Evolutionary conservation across 2,797 vertebrate genomes (phyloP).

Genomic region (Poecilia velifera): DNA sequence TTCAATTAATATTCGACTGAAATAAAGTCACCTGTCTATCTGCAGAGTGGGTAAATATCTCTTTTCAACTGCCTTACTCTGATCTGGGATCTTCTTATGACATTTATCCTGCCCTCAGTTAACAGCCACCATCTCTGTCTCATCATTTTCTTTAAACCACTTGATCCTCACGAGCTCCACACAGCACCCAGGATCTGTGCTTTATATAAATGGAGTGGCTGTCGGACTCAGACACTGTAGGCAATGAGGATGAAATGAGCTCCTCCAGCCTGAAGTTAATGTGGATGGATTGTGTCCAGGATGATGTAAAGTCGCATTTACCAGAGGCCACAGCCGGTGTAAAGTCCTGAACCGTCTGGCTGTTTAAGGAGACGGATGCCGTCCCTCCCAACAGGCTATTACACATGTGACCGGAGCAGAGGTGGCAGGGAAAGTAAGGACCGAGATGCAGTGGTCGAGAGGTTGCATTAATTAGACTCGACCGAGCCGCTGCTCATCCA

Average conservation of each 20-base stretch:
- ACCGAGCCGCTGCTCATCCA: slow-evolving; percentile 58
- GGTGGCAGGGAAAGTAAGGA: slow-evolving; percentile 35
- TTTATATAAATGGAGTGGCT: slow-evolving; percentile 63
- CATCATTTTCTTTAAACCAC: slow-evolving; percentile 55
- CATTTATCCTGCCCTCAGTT: slow-evolving; percentile 60
- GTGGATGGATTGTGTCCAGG: slow-evolving; percentile 67
- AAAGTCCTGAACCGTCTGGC: slow-evolving; percentile 53
- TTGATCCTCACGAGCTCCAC: slow-evolving; percentile 48
- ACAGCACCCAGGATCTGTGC: slow-evolving; percentile 29
- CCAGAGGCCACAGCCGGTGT: slow-evolving; percentile 47
- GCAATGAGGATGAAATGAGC: slow-evolving; percentile 66
- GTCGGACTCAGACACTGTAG: slow-evolving; percentile 42
- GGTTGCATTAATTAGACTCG: slow-evolving; percentile 67
- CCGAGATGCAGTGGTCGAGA: slow-evolving; percentile 46
- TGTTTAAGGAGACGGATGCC: slow-evolving; percentile 49
- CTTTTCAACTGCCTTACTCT: slow-evolving; percentile 28
- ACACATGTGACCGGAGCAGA: slow-evolving; percentile 53
- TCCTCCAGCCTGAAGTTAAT: slow-evolving; percentile 66
- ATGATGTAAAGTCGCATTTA: slow-evolving; percentile 64
- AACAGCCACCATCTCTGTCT: slow-evolving; percentile 57
- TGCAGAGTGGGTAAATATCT: neutral
- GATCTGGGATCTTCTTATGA: slow-evolving; percentile 55
- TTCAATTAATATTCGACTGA: neutral
- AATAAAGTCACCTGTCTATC: neutral
- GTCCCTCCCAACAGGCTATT: slow-evolving; percentile 42